Evolutionary conservation across 2,113 vertebrate species (phyloP).

Genomic region (Picathartes gymnocephalus): DNA sequence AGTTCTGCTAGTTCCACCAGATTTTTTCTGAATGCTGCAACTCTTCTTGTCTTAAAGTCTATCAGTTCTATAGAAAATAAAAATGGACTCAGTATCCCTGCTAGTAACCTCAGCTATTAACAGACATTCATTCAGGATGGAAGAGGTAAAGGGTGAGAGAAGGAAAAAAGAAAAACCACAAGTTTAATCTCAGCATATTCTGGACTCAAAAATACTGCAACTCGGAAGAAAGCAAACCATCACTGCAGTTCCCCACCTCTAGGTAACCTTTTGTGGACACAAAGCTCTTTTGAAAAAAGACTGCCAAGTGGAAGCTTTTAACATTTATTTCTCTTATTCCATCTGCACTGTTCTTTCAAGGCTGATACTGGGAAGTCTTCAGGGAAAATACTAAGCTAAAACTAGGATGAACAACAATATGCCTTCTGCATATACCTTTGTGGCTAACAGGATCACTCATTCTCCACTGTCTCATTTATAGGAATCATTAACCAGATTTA

Average conservation of each 20-base stretch:
- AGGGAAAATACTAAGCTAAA: not conserved
- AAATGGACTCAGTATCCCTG: not conserved
- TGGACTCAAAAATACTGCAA: not conserved
- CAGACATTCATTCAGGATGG: not conserved
- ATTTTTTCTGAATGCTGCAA: slow-evolving; percentile 97
- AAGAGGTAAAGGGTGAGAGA: not conserved
- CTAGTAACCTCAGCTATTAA: not conserved
- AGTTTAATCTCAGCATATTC: not conserved
- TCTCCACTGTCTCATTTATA: not conserved
- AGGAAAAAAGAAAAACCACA: not conserved
- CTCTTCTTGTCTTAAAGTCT: slow-evolving; percentile 98
- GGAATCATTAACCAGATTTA: not conserved
- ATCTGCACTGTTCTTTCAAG: not conserved
- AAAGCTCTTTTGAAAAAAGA: not conserved
- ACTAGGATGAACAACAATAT: not conserved
- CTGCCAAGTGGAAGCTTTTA: not conserved
- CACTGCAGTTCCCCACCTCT: not conserved
- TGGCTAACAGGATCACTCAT: not conserved
- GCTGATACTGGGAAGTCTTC: not conserved
- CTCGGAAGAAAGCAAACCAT: not conserved
- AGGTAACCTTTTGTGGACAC: not conserved
- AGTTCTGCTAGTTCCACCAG: slow-evolving; percentile 97
- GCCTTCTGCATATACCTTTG: not conserved
- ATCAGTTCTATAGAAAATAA: slow-evolving; percentile 82
- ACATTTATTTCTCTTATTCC: not conserved